phyloP scores from a whole-genome alignment of 2,888 invertebrate species.

The Cosmorhoe ocellata region DNA sequence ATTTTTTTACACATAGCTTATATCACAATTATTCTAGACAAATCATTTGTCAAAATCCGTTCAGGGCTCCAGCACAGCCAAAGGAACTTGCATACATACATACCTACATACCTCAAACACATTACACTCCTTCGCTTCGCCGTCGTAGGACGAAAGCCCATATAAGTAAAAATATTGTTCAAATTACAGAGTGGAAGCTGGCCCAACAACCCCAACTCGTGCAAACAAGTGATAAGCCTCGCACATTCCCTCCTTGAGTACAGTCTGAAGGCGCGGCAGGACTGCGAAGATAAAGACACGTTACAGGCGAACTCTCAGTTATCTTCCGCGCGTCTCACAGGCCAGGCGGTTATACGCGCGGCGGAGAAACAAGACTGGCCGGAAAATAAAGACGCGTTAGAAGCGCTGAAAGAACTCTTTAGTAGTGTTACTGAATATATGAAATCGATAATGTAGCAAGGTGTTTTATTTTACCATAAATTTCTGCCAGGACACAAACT shows the following conservation, averaged over 20 bases:
- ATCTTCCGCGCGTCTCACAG: conserved; percentile 82
- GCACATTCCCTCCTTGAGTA: conserved; percentile 82
- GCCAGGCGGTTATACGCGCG: conserved; percentile 80
- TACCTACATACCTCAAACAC: no score
- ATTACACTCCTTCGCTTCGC: no score
- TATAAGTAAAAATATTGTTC: no score
- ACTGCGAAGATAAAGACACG: conserved; percentile 71
- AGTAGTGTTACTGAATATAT: conserved; percentile 68
- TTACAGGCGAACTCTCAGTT: conserved; percentile 80
- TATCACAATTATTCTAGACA: no score
- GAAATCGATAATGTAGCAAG: conserved; percentile 61
- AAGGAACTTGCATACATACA: no score
- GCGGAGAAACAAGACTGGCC: conserved; percentile 73
- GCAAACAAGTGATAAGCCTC: conserved; percentile 84
- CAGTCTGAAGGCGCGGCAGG: conserved; percentile 78
- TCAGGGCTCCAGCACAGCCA: no score
- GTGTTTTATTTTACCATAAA: conserved; percentile 38
- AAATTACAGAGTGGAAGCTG: conserved; percentile 72
- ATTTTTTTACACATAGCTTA: no score
- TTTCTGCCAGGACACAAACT: not conserved
- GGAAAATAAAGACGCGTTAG: conserved; percentile 57
- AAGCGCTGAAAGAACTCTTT: conserved; percentile 56
- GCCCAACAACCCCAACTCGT: conserved; percentile 81
- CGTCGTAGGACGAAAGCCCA: no score
- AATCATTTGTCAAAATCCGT: no score